Conservation (phyloP, 2,797 vertebrate genomes). For the Tragopan temminckii region DNA sequence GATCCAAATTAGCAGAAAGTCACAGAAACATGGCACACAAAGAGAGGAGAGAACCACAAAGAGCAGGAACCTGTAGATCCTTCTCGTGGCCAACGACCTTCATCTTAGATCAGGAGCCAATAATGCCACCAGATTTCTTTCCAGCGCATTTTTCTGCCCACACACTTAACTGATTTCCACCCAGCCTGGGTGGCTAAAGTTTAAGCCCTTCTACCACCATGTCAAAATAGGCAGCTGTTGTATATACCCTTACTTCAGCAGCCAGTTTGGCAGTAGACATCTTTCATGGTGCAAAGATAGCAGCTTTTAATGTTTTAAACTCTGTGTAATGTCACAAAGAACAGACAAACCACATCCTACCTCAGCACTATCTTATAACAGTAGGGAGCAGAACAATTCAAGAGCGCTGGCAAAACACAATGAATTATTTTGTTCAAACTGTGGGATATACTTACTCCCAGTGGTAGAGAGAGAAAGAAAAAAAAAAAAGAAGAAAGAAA, state of each 20-base stretch:
- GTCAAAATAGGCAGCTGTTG: not conserved
- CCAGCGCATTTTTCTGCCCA: not conserved
- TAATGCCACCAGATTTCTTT: not conserved
- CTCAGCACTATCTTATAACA: not conserved
- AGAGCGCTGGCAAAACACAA: not conserved
- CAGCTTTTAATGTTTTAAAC: not conserved
- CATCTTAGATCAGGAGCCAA: not conserved
- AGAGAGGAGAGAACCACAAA: not conserved
- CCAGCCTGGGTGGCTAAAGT: not conserved
- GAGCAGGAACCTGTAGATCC: not conserved
- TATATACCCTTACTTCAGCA: not conserved
- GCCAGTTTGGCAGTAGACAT: not conserved
- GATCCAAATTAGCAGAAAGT: not conserved
- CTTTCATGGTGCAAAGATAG: not conserved
- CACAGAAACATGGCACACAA: not conserved
- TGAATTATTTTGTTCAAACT: not conserved
- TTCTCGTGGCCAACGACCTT: not conserved
- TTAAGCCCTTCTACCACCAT: not conserved
- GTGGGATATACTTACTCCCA: not conserved
- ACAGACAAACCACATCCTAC: not conserved
- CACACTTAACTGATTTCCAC: not conserved
- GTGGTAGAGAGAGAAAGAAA: not conserved
- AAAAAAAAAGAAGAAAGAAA: not conserved
- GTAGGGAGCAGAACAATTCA: conserved; percentile 1
- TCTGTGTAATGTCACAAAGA: not conserved